Evolutionary conservation across 2,888 invertebrate genomes (phyloP), one percentile per base, ranked within the genome.

Genomic region (Andrena chrysosceles): DNA sequence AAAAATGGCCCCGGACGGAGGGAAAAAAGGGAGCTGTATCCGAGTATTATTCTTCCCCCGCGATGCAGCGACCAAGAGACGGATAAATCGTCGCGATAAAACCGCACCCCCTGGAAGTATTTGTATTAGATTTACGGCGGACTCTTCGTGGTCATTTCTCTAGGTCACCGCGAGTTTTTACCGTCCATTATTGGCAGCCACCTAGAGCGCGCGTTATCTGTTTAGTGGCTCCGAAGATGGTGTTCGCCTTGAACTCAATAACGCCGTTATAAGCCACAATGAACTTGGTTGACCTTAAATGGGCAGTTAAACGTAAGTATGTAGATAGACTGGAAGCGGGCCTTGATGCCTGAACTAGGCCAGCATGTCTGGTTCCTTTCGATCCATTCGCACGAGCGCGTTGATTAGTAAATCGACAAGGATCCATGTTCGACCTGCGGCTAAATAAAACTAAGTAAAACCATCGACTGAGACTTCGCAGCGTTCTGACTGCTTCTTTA

Each of bases 161-260:
- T 52, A 29, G 67, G 49, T 56, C 64, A 26, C 20, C 13, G 31
- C 48, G 33, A 72, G 68, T 63, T 74, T 35, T 49, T 42, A 35
- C 20, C 5, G 33, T 6, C 35, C 68, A 35, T 60, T 52, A 54
- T 74, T 33, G 63, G 29, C 62, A 13, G 49, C 69, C 48, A 23
- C 29, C 1, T 31, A 62, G 66, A 49, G 31, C 26, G 10, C 26
- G 23, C 20, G 71, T 82, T 75, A 83, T 75, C 64, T 67, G 63
- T 63, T 68, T 64, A 76, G 26, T 56, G 60, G 42, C 29, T 33
- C 42, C 64, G 54, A 62, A 70, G 70, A 68, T 64, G 72, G 71
- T 64, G 66, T 59, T 77, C 79, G 88, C 88, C 89, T 90, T 91
- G 90, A 91, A 89, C 92, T 90, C 88, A 90, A 91, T 91, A 90